These are phyloP conservation scores for Botia kubotai DNA, from an alignment of 2,797 vertebrate species.

Conservation along the genomic window DNA sequence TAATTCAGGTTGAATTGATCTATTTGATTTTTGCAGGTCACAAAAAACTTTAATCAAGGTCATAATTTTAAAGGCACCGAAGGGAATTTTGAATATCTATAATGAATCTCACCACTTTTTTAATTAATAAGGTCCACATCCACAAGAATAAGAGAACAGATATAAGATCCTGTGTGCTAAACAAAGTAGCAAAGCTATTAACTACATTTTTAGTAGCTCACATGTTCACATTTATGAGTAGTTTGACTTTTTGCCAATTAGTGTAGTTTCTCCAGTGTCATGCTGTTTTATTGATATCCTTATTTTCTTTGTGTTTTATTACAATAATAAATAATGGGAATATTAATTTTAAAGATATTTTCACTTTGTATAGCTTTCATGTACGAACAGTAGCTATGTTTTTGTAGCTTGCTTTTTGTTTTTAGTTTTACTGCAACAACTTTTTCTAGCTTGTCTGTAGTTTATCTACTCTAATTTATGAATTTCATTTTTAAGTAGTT, in stretches of 20 bases:
- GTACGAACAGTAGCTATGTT: no score
- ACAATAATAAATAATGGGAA: no score
- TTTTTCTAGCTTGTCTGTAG: not conserved
- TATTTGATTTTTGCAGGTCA: conserved; percentile 8
- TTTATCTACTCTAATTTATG: not conserved
- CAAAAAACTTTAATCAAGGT: conserved; percentile 25
- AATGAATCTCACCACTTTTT: not conserved
- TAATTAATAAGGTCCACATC: not conserved
- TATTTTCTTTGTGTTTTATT: no score
- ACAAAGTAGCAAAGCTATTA: not conserved
- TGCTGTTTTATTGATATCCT: no score
- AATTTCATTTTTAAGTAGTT: not conserved
- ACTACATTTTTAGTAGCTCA: not conserved
- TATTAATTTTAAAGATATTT: no score
- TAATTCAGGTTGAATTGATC: not conserved
- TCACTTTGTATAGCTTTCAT: no score
- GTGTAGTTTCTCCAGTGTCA: no score
- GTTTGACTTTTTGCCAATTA: no score
- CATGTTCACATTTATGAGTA: no score
- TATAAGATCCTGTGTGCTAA: not conserved
- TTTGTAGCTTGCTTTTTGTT: no score
- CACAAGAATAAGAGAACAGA: not conserved
- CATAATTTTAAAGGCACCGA: not conserved
- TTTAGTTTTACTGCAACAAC: no score
- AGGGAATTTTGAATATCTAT: not conserved